phyloP scores from a whole-genome alignment of 2,113 vertebrate species.

The Mugil cephalus region DNA sequence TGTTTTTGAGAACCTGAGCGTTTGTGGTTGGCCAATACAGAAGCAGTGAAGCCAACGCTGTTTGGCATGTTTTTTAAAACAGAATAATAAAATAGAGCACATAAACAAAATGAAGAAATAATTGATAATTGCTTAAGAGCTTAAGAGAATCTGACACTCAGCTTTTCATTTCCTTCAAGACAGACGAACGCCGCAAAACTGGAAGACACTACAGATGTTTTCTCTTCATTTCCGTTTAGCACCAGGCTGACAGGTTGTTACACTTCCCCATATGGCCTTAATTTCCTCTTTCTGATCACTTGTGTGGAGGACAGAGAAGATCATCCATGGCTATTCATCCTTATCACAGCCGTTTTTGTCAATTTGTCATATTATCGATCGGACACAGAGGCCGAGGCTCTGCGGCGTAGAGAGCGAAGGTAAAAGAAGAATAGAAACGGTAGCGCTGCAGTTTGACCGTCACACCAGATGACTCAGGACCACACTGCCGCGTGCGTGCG shows the following conservation, averaged over 20 bases:
- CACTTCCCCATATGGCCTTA: constrained; percentile 10
- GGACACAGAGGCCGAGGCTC: constrained; percentile 9
- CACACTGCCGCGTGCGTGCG: constrained; percentile 8
- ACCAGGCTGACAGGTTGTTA: background rate
- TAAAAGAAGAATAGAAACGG: constrained; percentile 44
- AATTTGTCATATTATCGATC: constrained; percentile 67
- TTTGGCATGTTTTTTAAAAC: background rate
- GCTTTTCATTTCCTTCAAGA: background rate
- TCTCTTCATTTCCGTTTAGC: constrained; percentile 3
- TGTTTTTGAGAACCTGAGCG: constrained; percentile 55
- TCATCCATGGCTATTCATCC: constrained; percentile 48
- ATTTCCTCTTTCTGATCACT: constrained; percentile 50
- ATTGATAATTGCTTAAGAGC: too few species aligned
- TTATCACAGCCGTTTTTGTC: constrained; percentile 60
- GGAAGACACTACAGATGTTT: constrained; percentile 13
- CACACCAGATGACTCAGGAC: constrained; percentile 34
- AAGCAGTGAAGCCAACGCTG: constrained; percentile 6
- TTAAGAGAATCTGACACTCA: background rate
- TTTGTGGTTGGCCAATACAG: constrained; percentile 31
- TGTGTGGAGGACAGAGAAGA: constrained; percentile 26
- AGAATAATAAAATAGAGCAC: background rate
- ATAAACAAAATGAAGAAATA: background rate
- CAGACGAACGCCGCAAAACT: background rate
- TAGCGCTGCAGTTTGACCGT: constrained; percentile 49
- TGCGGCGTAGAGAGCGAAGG: constrained; percentile 18